phyloP scores from a whole-genome alignment of 2,888 invertebrate species.

The Papilio gigon region DNA sequence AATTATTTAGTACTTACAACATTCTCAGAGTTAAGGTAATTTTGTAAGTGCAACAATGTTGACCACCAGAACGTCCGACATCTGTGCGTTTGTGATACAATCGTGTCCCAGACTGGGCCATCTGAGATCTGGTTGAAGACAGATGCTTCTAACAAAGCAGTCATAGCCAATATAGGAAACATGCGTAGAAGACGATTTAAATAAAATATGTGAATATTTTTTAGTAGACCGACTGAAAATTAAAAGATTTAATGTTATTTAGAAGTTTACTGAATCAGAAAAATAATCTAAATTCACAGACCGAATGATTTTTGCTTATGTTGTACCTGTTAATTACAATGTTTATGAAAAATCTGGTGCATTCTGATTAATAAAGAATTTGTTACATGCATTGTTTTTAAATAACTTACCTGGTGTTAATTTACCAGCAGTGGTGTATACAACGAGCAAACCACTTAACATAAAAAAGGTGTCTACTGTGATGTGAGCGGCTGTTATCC shows the following conservation, averaged over 20 bases:
- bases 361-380: too few relatives aligned
- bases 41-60: conserved; percentile 53
- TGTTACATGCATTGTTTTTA: too few relatives aligned
- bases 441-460: conserved; percentile 65
- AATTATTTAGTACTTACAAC: conserved; percentile 40
- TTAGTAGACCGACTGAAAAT: conserved; percentile 60
- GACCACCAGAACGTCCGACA: conserved; percentile 56
- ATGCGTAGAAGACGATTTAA: conserved; percentile 65
- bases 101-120: conserved; percentile 59
- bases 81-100: conserved; percentile 47
- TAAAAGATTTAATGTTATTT: background rate
- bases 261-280: background rate
- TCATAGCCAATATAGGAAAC: conserved; percentile 62
- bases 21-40: conserved; percentile 46
- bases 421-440: conserved; percentile 66
- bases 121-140: conserved; percentile 59
- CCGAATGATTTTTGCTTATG: background rate
- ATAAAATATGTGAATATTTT: conserved; percentile 65
- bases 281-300: background rate
- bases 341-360: too few relatives aligned
- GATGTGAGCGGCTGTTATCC: conserved; percentile 69
- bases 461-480: conserved; percentile 86
- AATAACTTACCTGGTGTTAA: conserved; percentile 61
- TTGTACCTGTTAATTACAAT: too few relatives aligned
- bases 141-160: conserved; percentile 61